Conservation (phyloP, 2,797 vertebrate genomes). For the Ptychobarbus kaznakovi region DNA sequence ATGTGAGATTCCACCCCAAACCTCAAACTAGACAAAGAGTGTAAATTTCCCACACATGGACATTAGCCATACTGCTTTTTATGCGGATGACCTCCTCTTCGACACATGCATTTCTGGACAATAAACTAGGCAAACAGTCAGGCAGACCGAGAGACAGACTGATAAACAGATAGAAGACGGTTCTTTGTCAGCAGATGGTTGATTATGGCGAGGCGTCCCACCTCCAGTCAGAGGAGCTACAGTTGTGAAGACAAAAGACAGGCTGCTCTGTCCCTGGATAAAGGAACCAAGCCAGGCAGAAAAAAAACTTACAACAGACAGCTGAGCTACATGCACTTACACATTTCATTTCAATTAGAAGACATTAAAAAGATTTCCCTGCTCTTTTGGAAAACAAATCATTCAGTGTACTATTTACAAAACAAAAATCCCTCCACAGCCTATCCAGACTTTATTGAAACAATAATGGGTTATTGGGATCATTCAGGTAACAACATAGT, state of each 20-base stretch:
- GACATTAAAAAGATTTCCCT: neutral
- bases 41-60: slow-evolving; percentile 15
- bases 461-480: neutral
- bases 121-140: slow-evolving; percentile 28
- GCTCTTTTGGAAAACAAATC: neutral
- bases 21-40: neutral
- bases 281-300: slow-evolving; percentile 45
- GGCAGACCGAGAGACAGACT: slow-evolving; percentile 10
- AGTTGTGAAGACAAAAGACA: slow-evolving; percentile 30
- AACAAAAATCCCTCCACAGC: neutral
- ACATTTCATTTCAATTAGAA: slow-evolving; percentile 1
- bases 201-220: neutral
- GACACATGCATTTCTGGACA: slow-evolving; percentile 23
- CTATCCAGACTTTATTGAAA: neutral
- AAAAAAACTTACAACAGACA: slow-evolving; percentile 49
- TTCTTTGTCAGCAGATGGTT: slow-evolving; percentile 69
- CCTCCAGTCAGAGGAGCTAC: slow-evolving; percentile 42
- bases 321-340: slow-evolving; percentile 20
- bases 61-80: neutral
- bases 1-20: neutral
- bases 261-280: slow-evolving; percentile 24
- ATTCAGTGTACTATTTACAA: neutral
- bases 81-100: slow-evolving; percentile 20
- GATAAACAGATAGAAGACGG: no score
- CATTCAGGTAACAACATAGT: no score